Conservation (phyloP, 2,888 invertebrate species). For the Tipula unca region DNA sequence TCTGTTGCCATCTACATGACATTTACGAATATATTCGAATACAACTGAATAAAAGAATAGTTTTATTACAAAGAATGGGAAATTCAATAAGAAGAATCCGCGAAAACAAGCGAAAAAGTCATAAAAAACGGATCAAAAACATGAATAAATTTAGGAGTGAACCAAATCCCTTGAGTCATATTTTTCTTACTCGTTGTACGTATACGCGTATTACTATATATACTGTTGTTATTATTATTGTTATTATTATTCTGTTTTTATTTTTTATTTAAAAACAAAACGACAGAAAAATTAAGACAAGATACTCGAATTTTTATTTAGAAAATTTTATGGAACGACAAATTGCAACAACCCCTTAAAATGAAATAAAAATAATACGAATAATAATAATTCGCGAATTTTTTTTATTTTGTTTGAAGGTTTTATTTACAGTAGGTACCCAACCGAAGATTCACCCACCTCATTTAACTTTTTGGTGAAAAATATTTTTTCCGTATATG, state of each 20-base stretch:
- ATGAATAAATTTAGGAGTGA: background rate
- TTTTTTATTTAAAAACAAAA: background rate
- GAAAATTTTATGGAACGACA: background rate
- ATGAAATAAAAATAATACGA: background rate
- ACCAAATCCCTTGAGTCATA: background rate
- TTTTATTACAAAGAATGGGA: background rate
- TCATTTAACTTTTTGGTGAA: background rate
- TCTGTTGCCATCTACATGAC: background rate
- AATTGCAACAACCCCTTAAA: constrained; percentile 8
- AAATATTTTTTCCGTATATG: background rate
- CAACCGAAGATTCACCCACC: background rate
- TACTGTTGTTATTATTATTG: background rate
- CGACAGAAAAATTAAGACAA: constrained; percentile 2
- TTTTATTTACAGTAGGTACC: background rate
- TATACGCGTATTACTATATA: too few relatives aligned
- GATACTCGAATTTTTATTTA: background rate
- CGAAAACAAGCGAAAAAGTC: background rate
- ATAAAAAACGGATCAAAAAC: constrained; percentile 9
- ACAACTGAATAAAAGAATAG: background rate
- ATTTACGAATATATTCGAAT: background rate
- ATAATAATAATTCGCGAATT: constrained; percentile 15
- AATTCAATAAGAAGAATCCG: background rate
- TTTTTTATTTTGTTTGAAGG: background rate
- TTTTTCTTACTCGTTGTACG: background rate
- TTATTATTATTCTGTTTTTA: background rate